Evolutionary conservation across 1,140 invertebrate species (phyloP), one percentile per base, ranked within the genome.

Genomic region (Cherax destructor): DNA sequence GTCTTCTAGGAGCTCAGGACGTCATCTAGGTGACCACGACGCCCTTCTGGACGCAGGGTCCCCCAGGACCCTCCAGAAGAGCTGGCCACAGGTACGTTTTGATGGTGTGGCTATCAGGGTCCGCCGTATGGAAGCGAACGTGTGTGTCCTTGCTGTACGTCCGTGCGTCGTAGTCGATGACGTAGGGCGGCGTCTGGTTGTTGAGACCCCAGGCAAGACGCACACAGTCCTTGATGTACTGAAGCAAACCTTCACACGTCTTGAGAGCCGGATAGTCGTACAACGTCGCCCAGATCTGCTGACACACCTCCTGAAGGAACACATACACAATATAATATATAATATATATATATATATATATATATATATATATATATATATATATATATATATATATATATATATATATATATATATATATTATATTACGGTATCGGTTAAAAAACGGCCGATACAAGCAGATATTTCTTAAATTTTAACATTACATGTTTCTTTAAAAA

Each of bases 201-300:
- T 94, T 95, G 93, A 95, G 94, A n/a, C 95, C 95, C 97, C 97
- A 97, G 1, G 96, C 96, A 11, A 97, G 93, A 61, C 95, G 94
- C 24, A 97, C 96, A 93, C 96, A 96, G 52, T 96, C 95, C 76
- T 95, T 93, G 7, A 97, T 95, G 93, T 97, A 97, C 72, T 95
- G 95, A 76, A 95, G 94, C 16, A 97, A 94, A 76, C 96, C 96
- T 30, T 95, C 93, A 93, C 96, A 97, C 16, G 94, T 94, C 93
- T 96, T 96, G 13, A 97, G 94, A 93, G 96, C 96, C 6, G 97
- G 97, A 94, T 97, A 97, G 94, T 97, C 97, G 93, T 96, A 97
- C 24, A 97, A 94, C 3, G 97, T 97, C 16, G 95, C 95, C 95
- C 96, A 96, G 74, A 97, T 95, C 93, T 96, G 96, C 83, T 95